phyloP scores from a whole-genome alignment of 2,797 vertebrate species.

The Serranus cabrilla region DNA sequence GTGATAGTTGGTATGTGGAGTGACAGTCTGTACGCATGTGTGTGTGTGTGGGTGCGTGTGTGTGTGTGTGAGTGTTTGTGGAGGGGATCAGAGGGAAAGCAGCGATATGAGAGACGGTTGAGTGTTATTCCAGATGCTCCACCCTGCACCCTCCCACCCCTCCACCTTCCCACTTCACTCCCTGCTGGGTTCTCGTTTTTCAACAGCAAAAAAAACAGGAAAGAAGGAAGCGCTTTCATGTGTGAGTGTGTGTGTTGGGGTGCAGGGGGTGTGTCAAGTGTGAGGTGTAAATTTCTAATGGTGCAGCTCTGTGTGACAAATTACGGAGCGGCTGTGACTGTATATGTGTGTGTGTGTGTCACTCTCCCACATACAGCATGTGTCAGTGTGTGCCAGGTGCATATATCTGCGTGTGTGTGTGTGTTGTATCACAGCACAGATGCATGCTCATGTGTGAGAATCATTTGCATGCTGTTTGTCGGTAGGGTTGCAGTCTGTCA shows the following conservation, averaged over 20 bases:
- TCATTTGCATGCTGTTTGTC: slow-evolving; percentile 70
- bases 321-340: slow-evolving; percentile 28
- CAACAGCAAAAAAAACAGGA: slow-evolving; percentile 56
- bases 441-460: slow-evolving; percentile 60
- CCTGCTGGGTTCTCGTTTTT: slow-evolving; percentile 71
- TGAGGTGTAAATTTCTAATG: slow-evolving; percentile 63
- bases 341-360: slow-evolving; percentile 13
- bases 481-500: slow-evolving; percentile 64
- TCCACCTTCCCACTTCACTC: slow-evolving; percentile 58
- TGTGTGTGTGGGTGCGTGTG: slow-evolving; percentile 21
- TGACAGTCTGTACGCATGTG: slow-evolving; percentile 21
- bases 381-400: slow-evolving; percentile 20
- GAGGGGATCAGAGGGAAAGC: slow-evolving; percentile 61
- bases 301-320: slow-evolving; percentile 50
- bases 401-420: slow-evolving; percentile 11
- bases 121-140: slow-evolving; percentile 80
- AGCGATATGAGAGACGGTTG: slow-evolving; percentile 62
- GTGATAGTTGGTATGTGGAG: slow-evolving; percentile 53
- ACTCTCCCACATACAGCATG: slow-evolving; percentile 38
- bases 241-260: slow-evolving; percentile 23
- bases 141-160: slow-evolving; percentile 29
- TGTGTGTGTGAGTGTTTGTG: slow-evolving; percentile 14
- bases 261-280: slow-evolving; percentile 38
- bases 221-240: slow-evolving; percentile 57
- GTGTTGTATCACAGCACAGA: slow-evolving; percentile 64